Evolutionary conservation across 23 tunicate species (phyloP), one percentile per base, ranked within the genome.

Genomic region (Botrylloides violaceus): DNA sequence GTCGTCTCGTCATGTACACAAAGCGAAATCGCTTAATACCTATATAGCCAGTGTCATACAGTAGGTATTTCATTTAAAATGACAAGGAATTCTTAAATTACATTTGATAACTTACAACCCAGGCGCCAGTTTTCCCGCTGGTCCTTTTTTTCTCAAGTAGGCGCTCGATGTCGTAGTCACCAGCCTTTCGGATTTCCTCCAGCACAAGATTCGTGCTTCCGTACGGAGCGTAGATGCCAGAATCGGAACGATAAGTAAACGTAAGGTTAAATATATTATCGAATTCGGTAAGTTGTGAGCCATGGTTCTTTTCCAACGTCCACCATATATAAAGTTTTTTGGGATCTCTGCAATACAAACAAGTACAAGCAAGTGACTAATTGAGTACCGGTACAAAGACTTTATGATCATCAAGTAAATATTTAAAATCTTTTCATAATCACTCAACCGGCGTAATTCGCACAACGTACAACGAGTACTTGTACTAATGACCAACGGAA

Each of bases 171-270:
- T 90, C 85, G 19, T 64, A 49, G 47, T 90, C 97, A 3, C 81
- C 81, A 1, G 82, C 75, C 32, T 62, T 55, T 37, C 59, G 60
- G 19, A 90, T 58, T 73, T 90, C 97, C 19, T 78, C 56, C 34
- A 90, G 47, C 2, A 90, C 68, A 2, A 90, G 75, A 56, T 90
- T 76, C 21, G 77, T 90, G 62, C 97, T 90, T 47, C 97, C 97
- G 66, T 90, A 90, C 0, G 97, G 97, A 26, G 97, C 84, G 75
- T 90, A 90, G 27, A 90, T 83, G 29, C 80, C 97, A 0, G 97
- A 83, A 70, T 90, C 97, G 3, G 75, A 33, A 3, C 97, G 90
- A 53, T 90, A 90, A 31, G 81, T 74, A 61, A 90, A 78, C 1
- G 97, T 83, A 36, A 90, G 56, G 65, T 90, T 90, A 75, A 75